Evolutionary conservation across 2,113 vertebrate genomes (phyloP).

Genomic region (Ivindomyrus marchei): DNA sequence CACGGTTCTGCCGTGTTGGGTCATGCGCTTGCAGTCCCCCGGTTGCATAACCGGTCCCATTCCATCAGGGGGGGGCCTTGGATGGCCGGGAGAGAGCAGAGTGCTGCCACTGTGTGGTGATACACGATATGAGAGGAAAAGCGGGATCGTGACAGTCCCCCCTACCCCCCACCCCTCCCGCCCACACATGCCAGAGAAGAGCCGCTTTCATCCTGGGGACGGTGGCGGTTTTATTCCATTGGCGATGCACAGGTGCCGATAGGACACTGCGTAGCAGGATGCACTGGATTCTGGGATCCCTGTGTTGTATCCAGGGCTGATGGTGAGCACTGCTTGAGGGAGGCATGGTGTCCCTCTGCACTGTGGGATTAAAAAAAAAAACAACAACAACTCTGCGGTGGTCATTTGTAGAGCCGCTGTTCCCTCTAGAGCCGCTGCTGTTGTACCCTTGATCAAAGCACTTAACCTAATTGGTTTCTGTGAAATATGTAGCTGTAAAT

Average conservation of each 20-base stretch:
- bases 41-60: slow-evolving; percentile 4
- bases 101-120: not conserved
- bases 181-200: not conserved
- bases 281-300: not conserved
- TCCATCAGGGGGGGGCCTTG: not conserved
- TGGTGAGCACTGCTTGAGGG: not conserved
- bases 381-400: not conserved
- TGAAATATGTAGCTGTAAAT: not conserved
- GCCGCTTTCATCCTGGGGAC: not conserved
- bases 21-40: not conserved
- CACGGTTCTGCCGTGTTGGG: not conserved
- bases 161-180: no score
- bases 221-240: not conserved
- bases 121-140: not conserved
- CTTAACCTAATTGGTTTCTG: not conserved
- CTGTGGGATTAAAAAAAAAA: no score
- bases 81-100: not conserved
- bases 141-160: not conserved
- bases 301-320: not conserved
- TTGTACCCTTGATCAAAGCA: not conserved
- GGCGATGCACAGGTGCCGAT: not conserved
- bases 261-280: not conserved
- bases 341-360: not conserved
- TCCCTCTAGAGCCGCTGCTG: not conserved
- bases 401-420: not conserved